A percentile compares a stretch with the other conserved stretches of the same genome.
phyloP scores from a whole-genome alignment of 2,797 vertebrate genomes.

The Protosalanx chinensis region DNA sequence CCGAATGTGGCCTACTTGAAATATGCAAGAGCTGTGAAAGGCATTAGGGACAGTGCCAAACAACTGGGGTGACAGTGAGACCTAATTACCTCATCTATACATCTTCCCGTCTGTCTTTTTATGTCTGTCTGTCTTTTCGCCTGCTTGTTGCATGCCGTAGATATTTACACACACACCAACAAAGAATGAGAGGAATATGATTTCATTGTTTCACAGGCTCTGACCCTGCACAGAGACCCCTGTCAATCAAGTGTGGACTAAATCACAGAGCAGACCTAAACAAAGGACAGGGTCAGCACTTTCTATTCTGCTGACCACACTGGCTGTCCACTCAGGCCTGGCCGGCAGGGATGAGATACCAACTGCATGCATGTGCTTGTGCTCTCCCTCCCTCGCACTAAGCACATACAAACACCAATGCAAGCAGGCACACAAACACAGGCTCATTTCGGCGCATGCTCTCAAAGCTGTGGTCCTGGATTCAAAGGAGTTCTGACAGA shows the following conservation, averaged over 20 bases:
- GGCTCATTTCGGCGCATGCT: background rate
- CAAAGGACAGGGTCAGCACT: conserved; percentile 2
- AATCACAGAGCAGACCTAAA: conserved; percentile 12
- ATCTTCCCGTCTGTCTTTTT: background rate
- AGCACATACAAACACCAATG: background rate
- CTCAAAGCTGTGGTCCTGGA: background rate
- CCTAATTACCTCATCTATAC: conserved; percentile 1
- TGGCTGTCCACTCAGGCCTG: conserved; percentile 8
- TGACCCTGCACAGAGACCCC: background rate
- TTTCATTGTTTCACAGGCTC: background rate
- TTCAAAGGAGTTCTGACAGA: background rate
- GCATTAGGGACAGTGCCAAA: background rate
- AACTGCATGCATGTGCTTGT: background rate
- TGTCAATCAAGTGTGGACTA: background rate
- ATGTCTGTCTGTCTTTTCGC: background rate
- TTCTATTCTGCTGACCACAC: conserved; percentile 25
- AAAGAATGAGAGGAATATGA: background rate
- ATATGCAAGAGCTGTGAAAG: conserved; percentile 3
- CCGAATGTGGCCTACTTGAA: background rate
- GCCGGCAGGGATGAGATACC: conserved; percentile 10
- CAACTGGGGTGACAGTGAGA: background rate
- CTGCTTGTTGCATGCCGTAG: no score
- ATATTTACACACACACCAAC: background rate
- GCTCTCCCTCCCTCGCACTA: no score
- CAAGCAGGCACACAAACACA: background rate